phyloP scores from a whole-genome alignment of 2,888 invertebrate species.

The Habrosyne pyritoides region DNA sequence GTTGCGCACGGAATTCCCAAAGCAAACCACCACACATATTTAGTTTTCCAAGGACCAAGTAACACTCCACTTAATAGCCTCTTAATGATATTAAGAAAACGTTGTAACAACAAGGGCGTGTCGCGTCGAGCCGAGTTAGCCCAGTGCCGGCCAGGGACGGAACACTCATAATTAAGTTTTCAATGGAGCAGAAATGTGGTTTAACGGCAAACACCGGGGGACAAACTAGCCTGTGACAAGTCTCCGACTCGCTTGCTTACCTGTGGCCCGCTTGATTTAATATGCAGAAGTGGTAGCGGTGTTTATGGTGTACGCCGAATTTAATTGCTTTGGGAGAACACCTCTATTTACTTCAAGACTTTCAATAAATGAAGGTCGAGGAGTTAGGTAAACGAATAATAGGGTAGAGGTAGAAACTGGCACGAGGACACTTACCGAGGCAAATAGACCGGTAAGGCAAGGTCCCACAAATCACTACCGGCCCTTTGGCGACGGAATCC shows the following conservation, averaged over 20 bases:
- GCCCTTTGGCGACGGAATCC: background rate
- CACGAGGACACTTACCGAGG: background rate
- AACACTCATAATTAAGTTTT: slow-evolving; percentile 68
- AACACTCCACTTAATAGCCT: slow-evolving; percentile 46
- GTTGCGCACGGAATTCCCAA: slow-evolving; percentile 25
- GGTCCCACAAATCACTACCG: slow-evolving; percentile 1
- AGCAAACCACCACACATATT: slow-evolving; percentile 35
- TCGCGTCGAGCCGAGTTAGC: slow-evolving; percentile 30
- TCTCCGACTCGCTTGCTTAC: slow-evolving; percentile 36
- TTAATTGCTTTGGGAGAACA: slow-evolving; percentile 24
- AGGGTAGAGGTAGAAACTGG: background rate
- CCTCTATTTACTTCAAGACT: background rate
- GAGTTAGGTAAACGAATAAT: background rate
- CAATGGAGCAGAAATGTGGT: slow-evolving; percentile 66
- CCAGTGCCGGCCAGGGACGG: slow-evolving; percentile 23
- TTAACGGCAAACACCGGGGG: slow-evolving; percentile 55
- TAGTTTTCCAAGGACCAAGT: slow-evolving; percentile 37
- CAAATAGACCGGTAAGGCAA: background rate
- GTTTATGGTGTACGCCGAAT: slow-evolving; percentile 15
- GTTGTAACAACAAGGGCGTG: slow-evolving; percentile 36
- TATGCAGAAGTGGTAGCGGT: slow-evolving; percentile 42
- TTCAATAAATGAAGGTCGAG: background rate
- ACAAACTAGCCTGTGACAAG: slow-evolving; percentile 43
- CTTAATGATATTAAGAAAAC: slow-evolving; percentile 58
- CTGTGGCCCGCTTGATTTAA: slow-evolving; percentile 42